Evolutionary conservation across 2,888 invertebrate species (phyloP).

Genomic region (Sesia bembeciformis): DNA sequence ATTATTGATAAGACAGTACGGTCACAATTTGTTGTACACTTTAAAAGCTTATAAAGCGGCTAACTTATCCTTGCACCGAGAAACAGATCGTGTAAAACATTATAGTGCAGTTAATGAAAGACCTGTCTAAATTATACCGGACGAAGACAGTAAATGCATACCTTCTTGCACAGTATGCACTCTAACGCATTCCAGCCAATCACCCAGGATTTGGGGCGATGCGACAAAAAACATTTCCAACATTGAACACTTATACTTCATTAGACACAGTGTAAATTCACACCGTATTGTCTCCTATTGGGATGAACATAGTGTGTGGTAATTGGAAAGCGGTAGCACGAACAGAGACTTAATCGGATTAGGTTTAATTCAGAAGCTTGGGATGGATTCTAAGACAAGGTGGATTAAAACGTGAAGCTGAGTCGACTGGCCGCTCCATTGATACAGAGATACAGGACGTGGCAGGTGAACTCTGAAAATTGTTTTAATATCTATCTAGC

Average conservation of each 20-base stretch:
- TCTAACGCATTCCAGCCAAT: not conserved
- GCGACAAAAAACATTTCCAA: not conserved
- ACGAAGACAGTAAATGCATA: too few relatives aligned
- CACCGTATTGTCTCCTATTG: not conserved
- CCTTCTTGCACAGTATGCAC: not conserved
- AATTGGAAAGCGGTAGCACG: not conserved
- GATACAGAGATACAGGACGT: not conserved
- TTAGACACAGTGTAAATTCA: not conserved
- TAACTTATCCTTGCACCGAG: too few relatives aligned
- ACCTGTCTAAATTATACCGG: too few relatives aligned
- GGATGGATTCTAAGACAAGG: slow-evolving; percentile 2
- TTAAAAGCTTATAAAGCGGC: too few relatives aligned
- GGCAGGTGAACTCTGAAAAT: not conserved
- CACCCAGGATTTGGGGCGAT: not conserved
- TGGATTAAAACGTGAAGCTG: slow-evolving; percentile 5
- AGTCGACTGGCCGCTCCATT: not conserved
- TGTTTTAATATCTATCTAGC: not conserved
- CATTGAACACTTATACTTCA: not conserved
- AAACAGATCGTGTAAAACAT: too few relatives aligned
- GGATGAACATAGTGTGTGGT: not conserved
- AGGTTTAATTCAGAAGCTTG: slow-evolving; percentile 7
- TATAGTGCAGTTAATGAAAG: too few relatives aligned
- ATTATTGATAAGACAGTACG: too few relatives aligned
- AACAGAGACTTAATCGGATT: slow-evolving; percentile 4
- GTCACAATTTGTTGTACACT: too few relatives aligned